Conservation (phyloP, 1,140 invertebrate genomes). For the Archegozetes longisetosus region DNA sequence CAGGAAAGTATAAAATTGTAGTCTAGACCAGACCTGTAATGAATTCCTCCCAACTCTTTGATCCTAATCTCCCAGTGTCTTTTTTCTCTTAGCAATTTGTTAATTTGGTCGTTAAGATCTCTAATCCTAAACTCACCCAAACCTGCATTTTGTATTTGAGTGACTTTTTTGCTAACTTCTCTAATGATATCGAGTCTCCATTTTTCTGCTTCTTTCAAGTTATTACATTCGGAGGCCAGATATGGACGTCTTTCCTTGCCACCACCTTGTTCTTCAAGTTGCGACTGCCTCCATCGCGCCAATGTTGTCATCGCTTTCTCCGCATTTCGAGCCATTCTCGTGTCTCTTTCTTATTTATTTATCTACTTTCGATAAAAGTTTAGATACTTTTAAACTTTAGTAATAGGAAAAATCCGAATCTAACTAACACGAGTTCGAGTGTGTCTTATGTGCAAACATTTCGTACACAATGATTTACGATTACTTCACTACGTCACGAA, state of each 20-base stretch:
- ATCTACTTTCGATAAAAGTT: background rate
- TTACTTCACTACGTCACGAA: too few relatives aligned
- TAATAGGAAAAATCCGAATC: too few relatives aligned
- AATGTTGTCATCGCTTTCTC: conserved; percentile 67
- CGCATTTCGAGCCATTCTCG: conserved; percentile 34
- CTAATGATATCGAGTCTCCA: conserved; percentile 90
- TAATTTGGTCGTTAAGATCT: conserved; percentile 98
- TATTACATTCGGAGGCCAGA: conserved; percentile 79
- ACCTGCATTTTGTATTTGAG: conserved; percentile 96
- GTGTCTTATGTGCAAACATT: too few relatives aligned
- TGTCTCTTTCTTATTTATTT: too few relatives aligned
- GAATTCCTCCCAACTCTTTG: conserved; percentile 79
- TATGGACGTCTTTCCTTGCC: conserved; percentile 68
- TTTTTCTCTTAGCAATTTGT: conserved; percentile 82
- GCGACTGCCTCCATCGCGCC: conserved; percentile 82
- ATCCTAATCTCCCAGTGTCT: conserved; percentile 96
- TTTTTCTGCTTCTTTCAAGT: conserved; percentile 77
- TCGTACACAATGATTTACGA: too few relatives aligned
- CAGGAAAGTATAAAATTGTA: background rate
- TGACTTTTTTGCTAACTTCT: conserved; percentile 96
- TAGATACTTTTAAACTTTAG: too few relatives aligned
- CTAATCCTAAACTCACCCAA: conserved; percentile 93
- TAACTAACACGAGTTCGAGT: too few relatives aligned
- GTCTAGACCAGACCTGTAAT: conserved; percentile 49
- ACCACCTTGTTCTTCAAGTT: conserved; percentile 58